phyloP scores from a whole-genome alignment of 2,797 vertebrate genomes.

The Typhlichthys subterraneus region DNA sequence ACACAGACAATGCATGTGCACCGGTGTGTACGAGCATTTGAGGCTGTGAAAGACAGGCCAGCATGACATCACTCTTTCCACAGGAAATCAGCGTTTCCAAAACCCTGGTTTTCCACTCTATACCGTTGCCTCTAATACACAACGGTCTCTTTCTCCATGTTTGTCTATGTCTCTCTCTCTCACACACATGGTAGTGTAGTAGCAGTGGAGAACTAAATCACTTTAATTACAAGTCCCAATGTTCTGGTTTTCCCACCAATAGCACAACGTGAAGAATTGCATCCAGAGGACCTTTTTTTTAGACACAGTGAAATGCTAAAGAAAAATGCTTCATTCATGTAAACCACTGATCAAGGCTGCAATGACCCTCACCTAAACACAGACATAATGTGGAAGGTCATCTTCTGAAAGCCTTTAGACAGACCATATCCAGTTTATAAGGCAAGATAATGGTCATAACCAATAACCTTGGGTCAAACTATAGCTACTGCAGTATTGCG shows the following conservation, averaged over 20 bases:
- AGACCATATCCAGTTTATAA: no score
- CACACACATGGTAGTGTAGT: conserved; percentile 31
- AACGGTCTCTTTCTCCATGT: conserved; percentile 16
- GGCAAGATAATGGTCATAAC: no score
- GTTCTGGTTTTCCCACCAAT: conserved; percentile 21
- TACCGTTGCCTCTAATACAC: conserved; percentile 53
- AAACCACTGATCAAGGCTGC: no score
- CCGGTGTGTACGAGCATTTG: conserved; percentile 5
- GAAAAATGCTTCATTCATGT: no score
- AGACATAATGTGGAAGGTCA: no score
- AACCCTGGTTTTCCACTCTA: conserved; percentile 66
- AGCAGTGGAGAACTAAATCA: conserved; percentile 34
- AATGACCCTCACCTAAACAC: no score
- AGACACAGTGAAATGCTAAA: no score
- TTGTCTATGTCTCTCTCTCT: conserved; percentile 1
- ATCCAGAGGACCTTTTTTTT: no score
- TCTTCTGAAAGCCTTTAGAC: no score
- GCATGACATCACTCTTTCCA: conserved; percentile 79
- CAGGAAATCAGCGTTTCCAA: conserved; percentile 73
- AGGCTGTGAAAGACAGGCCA: conserved; percentile 57
- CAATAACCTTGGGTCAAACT: no score
- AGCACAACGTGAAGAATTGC: neutral
- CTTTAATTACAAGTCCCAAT: conserved; percentile 28
- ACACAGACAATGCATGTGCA: conserved; percentile 38
- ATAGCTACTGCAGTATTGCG: no score